Base-by-base conservation (phyloP, 2,888 invertebrate genomes). In the Eupithecia centaureata region DNA sequence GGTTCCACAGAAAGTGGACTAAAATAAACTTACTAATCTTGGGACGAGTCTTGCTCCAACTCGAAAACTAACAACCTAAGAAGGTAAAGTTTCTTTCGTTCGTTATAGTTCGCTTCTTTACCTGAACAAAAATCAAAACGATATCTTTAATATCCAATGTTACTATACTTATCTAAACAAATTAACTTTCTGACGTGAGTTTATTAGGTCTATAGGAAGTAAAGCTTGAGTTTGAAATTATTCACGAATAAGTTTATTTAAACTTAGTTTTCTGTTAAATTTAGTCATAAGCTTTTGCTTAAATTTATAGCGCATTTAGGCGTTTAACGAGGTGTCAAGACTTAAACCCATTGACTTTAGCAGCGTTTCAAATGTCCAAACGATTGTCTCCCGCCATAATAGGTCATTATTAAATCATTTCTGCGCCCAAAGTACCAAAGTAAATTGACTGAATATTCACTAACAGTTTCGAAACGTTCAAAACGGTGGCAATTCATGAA, bases 401-500 rank as follows among this genome's bases (percentile, higher is more conserved):
- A 56, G 63, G 69, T 65, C 69, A 69, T 69, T 65, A 69, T 65
- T 68, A 65, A 65, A 68, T 68, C 65, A 68, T 65, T 69, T 69
- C 63, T 65, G 42, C 32, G 59, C 65, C 63, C 47, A 69, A 65
- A 60, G 64, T 59, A 27, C 52, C 27, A 3, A 47, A 8, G 42
- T 63, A 63, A 64, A 70, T 66, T 63, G 13, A 54, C 60, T 70
- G 56, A 66, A 70, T 62, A 63, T 63, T 47, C 47, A 47, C 18
- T 51, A 63, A 61, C 61, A 52, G 54, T 57, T 63, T 61, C 56
- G 61, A 35, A 52, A 64, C 60, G 65, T 65, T 65, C 15, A 35
- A 38, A 67, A 64, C 58, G 27, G 61, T 51, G 52, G 67, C 67
- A 54, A 64, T 64, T 63, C 67, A 66, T 65, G 66, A 64, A 67